These are phyloP conservation scores for Phortica magna DNA, from an alignment of 2,888 invertebrate genomes.

Conservation along the genomic window DNA sequence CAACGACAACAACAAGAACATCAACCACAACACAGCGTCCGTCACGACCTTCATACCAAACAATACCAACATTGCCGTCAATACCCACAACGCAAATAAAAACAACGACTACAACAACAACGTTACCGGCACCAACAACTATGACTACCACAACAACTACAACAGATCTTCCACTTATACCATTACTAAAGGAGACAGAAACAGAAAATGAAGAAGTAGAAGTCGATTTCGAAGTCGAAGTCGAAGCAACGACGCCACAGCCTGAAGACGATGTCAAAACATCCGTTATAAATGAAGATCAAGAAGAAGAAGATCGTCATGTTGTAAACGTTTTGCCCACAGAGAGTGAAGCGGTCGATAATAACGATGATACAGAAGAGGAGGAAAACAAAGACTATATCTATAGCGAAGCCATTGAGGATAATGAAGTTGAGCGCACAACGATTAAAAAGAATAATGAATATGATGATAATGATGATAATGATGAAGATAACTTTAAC, in stretches of 20 bases:
- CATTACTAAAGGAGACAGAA: constrained; percentile 4
- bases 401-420: background rate
- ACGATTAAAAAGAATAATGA: background rate
- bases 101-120: constrained; percentile 19
- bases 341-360: background rate
- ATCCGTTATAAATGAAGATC: background rate
- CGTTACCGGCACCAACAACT: constrained; percentile 20
- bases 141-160: constrained; percentile 34
- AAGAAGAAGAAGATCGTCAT: background rate
- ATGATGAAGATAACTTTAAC: constrained; percentile 14
- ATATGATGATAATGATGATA: constrained; percentile 15
- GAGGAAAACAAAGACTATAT: background rate
- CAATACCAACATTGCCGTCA: background rate
- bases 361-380: background rate
- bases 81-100: constrained; percentile 17
- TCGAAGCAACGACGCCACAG: constrained; percentile 12
- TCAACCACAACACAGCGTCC: constrained; percentile 12
- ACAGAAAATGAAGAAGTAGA: background rate
- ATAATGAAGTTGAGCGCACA: background rate
- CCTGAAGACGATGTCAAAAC: background rate
- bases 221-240: background rate
- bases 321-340: background rate
- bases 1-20: constrained; percentile 12
- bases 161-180: constrained; percentile 41
- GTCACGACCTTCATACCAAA: too few species aligned